Conservation (phyloP, 1,140 invertebrate species). For the Penaeus vannamei region DNA sequence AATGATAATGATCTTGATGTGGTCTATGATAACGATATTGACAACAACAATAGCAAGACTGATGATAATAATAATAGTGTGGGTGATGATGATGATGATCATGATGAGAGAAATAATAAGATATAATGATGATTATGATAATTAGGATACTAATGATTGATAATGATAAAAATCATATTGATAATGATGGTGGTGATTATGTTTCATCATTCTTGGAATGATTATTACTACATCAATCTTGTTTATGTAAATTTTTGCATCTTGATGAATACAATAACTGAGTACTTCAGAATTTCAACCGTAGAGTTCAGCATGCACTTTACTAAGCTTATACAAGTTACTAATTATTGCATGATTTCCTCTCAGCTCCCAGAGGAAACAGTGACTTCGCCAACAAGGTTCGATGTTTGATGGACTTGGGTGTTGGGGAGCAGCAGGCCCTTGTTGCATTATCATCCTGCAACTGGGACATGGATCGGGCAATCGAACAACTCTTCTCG, state of each 20-base stretch:
- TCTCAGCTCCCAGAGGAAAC: constrained; percentile 75
- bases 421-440: constrained; percentile 79
- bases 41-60: no score
- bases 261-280: neutral
- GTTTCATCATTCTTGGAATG: no score
- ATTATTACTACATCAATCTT: neutral
- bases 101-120: no score
- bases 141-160: no score
- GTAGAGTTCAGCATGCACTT: neutral
- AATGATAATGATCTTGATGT: no score
- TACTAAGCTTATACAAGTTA: constrained; percentile 3
- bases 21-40: no score
- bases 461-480: constrained; percentile 91
- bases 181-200: no score
- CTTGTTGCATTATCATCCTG: constrained; percentile 82
- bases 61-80: no score
- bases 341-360: constrained; percentile 32
- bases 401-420: constrained; percentile 87
- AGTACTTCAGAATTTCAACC: no score
- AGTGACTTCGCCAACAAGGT: constrained; percentile 87
- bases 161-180: no score
- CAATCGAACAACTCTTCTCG: constrained; percentile 90
- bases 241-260: neutral
- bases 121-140: no score
- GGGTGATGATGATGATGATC: no score